Evolutionary conservation across 2,113 vertebrate genomes (phyloP), one percentile per base, ranked within the genome.

Genomic region (Clinocottus analis): DNA sequence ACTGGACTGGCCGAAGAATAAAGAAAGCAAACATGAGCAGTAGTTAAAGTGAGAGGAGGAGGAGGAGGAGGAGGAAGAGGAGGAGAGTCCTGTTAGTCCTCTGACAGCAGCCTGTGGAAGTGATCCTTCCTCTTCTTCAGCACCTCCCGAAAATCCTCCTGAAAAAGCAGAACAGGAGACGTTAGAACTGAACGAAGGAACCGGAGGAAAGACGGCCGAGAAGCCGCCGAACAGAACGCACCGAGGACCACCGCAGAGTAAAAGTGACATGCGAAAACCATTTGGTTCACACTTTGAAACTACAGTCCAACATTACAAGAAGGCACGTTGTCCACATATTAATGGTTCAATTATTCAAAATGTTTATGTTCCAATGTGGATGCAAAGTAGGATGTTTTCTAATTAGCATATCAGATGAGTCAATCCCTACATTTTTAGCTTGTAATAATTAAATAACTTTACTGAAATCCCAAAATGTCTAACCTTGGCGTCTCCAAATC

Each of bases 71-170:
- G 7, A 12, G 39, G 39, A 5, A 58, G 16, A 0, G 25, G 4
- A 21, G 13, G 3, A 1, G 49, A 11, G 35, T 53, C 41, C 47
- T 1, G 59, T 91, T 86, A 95, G 79, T 89, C 94, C 83, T 93
- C 87, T 0, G 93, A 5, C 7, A 95, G 94, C 77, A 93, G 91
- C 65, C 89, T 27, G 80, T 75, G 51, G 81, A 90, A 92, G 39
- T 91, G 95, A 84, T 95, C 93, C 4, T 93, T 93, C 86, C 43
- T 92, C 81, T 72, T 89, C 90, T 87, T 95, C 77, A 95, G 92
- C 66, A 92, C 86, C 21, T 91, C 86, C 58, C 92, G 92, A 79
- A 95, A 92, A 0, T 96, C 94, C 27, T 93, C 94, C 95, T 96
- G 83, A 87, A 90, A 84, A 82, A 89, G 89, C 80, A 81, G 47